Conservation (phyloP, 2,888 invertebrate species). For the Cremastobaeus sp. region DNA sequence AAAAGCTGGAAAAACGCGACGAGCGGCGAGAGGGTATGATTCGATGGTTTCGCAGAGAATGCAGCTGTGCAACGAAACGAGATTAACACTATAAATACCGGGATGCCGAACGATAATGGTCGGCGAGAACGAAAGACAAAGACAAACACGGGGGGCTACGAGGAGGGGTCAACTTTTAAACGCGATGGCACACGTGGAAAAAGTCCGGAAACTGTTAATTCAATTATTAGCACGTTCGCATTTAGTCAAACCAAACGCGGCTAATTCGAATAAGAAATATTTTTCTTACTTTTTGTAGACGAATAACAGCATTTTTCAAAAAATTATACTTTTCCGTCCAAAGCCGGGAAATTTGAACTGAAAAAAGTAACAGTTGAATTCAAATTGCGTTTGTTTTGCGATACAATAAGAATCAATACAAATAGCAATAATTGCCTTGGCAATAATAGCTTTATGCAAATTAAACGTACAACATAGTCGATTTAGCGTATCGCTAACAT, state of each 20-base stretch:
- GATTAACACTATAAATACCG: conserved; percentile 77
- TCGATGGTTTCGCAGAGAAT: conserved; percentile 71
- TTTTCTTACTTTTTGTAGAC: too few species aligned
- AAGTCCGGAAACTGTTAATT: too few species aligned
- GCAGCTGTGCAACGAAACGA: conserved; percentile 75
- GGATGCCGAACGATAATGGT: conserved; percentile 52
- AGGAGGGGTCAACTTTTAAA: conserved; percentile 63
- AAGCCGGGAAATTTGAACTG: too few species aligned
- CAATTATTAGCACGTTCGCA: too few species aligned
- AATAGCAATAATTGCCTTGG: conserved; percentile 44
- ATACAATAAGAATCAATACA: conserved; percentile 38
- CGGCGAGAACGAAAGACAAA: conserved; percentile 53
- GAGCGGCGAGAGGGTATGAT: conserved; percentile 66
- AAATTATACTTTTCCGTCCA: too few species aligned
- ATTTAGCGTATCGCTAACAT: conserved; percentile 47
- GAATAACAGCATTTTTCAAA: too few species aligned
- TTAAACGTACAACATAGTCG: conserved; percentile 40
- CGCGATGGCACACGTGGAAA: conserved; percentile 75
- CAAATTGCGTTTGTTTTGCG: conserved; percentile 14
- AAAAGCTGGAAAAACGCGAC: conserved; percentile 61
- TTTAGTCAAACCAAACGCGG: too few species aligned
- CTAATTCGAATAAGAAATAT: too few species aligned
- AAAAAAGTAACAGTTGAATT: too few species aligned
- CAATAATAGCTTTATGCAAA: conserved; percentile 53
- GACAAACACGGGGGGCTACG: conserved; percentile 14